Evolutionary conservation across 1,140 invertebrate species (phyloP).

Genomic region (Lasioglossum baleicum): DNA sequence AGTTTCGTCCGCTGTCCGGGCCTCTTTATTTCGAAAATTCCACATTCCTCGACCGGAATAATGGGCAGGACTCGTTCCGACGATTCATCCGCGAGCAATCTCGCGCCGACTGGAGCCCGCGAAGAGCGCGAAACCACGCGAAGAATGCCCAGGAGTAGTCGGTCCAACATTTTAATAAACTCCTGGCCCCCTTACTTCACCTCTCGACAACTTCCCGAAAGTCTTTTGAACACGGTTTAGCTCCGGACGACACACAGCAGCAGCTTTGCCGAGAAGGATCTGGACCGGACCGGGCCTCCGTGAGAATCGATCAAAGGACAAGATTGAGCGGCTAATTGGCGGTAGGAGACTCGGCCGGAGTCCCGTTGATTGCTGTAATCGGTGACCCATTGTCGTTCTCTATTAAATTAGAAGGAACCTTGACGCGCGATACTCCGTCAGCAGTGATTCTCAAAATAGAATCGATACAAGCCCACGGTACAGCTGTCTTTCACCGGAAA

Average conservation of each 20-base stretch:
- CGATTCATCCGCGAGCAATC: slow-evolving; percentile 57
- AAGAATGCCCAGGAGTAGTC: slow-evolving; percentile 34
- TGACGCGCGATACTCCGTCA: slow-evolving; percentile 25
- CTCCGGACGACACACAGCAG: not conserved
- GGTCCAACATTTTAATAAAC: slow-evolving; percentile 46
- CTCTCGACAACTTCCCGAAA: not conserved
- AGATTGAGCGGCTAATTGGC: slow-evolving; percentile 55
- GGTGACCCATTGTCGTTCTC: slow-evolving; percentile 69
- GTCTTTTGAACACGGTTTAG: slow-evolving; percentile 3
- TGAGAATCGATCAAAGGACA: slow-evolving; percentile 47
- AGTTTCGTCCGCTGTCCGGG: slow-evolving; percentile 59
- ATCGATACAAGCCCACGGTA: not conserved
- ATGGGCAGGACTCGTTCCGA: slow-evolving; percentile 59
- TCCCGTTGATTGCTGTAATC: slow-evolving; percentile 68
- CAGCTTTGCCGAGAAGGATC: not conserved
- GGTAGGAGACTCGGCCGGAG: slow-evolving; percentile 12
- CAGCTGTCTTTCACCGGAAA: too few species aligned
- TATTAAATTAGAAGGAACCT: slow-evolving; percentile 68
- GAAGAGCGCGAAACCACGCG: slow-evolving; percentile 28
- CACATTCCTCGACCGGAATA: slow-evolving; percentile 65
- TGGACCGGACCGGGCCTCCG: not conserved
- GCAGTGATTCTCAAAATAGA: slow-evolving; percentile 30
- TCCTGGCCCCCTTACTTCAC: not conserved
- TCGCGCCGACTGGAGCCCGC: slow-evolving; percentile 14
- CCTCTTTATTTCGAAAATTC: slow-evolving; percentile 75